A percentile compares a stretch with the other conserved stretches of the same genome.
phyloP scores from a whole-genome alignment of 2,888 invertebrate species.

The Eupsilia transversa region DNA sequence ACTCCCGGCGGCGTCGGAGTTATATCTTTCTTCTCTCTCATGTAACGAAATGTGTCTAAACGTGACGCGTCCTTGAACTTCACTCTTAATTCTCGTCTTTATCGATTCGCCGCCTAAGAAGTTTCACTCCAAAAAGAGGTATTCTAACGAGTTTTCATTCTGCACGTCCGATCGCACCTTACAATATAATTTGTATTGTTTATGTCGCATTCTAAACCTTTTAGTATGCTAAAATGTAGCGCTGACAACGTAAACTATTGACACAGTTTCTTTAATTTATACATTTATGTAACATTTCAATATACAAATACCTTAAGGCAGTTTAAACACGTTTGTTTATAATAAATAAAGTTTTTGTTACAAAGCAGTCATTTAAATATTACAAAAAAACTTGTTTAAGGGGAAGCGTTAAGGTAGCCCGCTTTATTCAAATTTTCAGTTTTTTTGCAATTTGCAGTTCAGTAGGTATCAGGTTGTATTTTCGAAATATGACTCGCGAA shows the following conservation, averaged over 20 bases:
- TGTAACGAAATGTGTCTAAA: too few relatives aligned
- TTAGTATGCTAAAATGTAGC: constrained; percentile 24
- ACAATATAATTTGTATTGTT: constrained; percentile 24
- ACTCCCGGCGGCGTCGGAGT: too few relatives aligned
- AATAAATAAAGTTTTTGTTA: background rate
- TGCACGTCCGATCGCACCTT: constrained; percentile 8
- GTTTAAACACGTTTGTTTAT: constrained; percentile 28
- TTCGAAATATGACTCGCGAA: too few relatives aligned
- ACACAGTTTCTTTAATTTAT: constrained; percentile 55
- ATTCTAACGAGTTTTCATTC: background rate
- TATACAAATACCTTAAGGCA: constrained; percentile 42
- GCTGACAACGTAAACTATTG: constrained; percentile 64
- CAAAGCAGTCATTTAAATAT: background rate
- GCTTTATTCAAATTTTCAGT: background rate
- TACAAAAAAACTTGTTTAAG: background rate
- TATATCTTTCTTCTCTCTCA: too few relatives aligned
- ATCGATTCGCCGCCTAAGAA: too few relatives aligned
- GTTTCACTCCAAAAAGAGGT: too few relatives aligned
- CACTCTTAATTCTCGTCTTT: too few relatives aligned
- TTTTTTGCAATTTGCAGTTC: background rate
- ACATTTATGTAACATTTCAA: constrained; percentile 52
- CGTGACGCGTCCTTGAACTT: too few relatives aligned
- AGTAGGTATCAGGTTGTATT: background rate
- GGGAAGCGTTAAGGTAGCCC: background rate
- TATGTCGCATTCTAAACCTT: constrained; percentile 3